Evolutionary conservation across 2,797 vertebrate genomes (phyloP), one percentile per base, ranked within the genome.

Genomic region (Pangasius sanitwongsei): DNA sequence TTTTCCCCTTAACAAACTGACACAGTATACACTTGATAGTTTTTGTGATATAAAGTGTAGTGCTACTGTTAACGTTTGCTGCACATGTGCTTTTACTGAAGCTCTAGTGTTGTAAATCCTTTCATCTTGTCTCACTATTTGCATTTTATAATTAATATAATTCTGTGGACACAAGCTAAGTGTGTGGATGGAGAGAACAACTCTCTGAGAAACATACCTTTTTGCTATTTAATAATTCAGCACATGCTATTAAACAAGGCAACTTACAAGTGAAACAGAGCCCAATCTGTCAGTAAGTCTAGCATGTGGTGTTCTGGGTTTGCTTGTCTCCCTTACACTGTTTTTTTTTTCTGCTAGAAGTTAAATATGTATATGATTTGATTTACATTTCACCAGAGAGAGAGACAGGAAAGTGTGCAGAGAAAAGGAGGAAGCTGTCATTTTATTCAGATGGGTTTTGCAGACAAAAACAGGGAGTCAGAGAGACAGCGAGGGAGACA

Each of bases 301-400:
- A 50, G 41, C 61, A 11, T 28, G 41, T n/a, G 18, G 16, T 41
- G 65, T 16, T 37, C 6, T 70, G 86, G 63, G 53, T 67, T 63
- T 25, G 31, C 15, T 72, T 44, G 12, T 44, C 31, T 72, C 41
- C 41, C 44, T 82, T 59, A 23, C 53, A 23, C 50, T 20, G 25
- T 57, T 57, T 55, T n/a, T 44, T 44, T 44, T 13, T 61, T 20
- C 9, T 31, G 28, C 31, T 41, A 61, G 34, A 65, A n/a, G 7
- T 65, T 65, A 50, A 65, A 83, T 67, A 83, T 84, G 83, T 69
- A 84, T 48, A 83, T 44, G 2, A 57, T 48, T 87, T 74, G 20
- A 88, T 75, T 88, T 84, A 50, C 87, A 75, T 88, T 84, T 88
- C 41, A 83, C 55, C 41, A 61, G 28, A 74, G 69, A 74, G 23